Conservation (phyloP, 1,140 invertebrate species). For the Euura saliciscinereae region DNA sequence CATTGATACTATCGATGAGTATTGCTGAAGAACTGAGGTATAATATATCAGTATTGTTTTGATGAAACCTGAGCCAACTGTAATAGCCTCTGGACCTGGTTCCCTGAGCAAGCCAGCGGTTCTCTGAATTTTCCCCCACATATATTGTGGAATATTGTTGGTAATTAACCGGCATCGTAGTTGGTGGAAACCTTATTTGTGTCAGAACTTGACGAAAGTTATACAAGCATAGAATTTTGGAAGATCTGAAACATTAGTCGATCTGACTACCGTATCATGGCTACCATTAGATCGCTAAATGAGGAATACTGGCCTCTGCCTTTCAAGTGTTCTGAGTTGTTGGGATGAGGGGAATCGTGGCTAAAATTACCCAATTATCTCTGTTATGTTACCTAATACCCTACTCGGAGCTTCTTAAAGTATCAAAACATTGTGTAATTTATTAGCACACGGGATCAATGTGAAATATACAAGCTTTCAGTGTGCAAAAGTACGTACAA, state of each 20-base stretch:
- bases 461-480: not conserved
- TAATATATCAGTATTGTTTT: not conserved
- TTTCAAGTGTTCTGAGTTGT: not conserved
- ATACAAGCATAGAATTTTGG: no score
- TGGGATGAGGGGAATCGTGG: not conserved
- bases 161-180: not conserved
- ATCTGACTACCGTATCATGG: no score
- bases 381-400: not conserved
- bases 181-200: no score
- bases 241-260: no score
- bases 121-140: not conserved
- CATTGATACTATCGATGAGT: not conserved
- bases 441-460: no score
- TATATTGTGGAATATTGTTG: not conserved
- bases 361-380: not conserved
- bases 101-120: not conserved
- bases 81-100: not conserved
- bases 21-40: not conserved
- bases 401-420: not conserved
- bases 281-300: not conserved
- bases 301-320: not conserved
- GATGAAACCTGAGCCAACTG: not conserved
- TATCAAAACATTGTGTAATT: not conserved
- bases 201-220: no score
- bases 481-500: not conserved